phyloP scores from a whole-genome alignment of 1,140 invertebrate genomes.

The Bombus vancouverensis region DNA sequence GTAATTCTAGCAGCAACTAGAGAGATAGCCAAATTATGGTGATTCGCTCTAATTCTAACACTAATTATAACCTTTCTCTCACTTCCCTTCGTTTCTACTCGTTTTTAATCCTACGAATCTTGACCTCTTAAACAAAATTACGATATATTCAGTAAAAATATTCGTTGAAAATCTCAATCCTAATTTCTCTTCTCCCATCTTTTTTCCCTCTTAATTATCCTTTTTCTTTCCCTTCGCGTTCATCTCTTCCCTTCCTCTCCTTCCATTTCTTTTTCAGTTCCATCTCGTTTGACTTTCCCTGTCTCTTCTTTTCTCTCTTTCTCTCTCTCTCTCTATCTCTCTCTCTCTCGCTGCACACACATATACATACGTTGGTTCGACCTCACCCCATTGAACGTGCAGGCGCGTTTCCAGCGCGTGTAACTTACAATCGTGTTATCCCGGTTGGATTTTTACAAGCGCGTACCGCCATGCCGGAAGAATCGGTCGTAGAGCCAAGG shows the following conservation, averaged over 20 bases:
- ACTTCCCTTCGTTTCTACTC: not conserved
- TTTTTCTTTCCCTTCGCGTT: not conserved
- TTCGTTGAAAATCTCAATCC: not conserved
- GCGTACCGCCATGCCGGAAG: not conserved
- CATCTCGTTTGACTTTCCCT: not conserved
- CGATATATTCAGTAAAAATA: not conserved
- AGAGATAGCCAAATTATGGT: too few relatives aligned
- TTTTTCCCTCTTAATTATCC: not conserved
- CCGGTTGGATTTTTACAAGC: constrained; percentile 42
- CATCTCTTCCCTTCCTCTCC: not conserved
- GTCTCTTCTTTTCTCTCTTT: not conserved
- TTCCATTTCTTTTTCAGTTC: not conserved
- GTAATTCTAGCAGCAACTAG: too few relatives aligned
- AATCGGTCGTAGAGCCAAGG: constrained; percentile 36
- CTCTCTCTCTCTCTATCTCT: not conserved
- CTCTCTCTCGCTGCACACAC: not conserved
- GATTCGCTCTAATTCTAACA: too few relatives aligned
- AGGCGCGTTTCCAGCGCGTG: constrained; percentile 32
- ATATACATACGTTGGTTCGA: not conserved
- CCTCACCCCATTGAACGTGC: constrained; percentile 14
- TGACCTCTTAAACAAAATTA: not conserved
- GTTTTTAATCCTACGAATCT: not conserved
- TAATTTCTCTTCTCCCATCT: constrained; percentile 4
- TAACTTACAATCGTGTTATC: constrained; percentile 60
- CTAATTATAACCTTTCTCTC: too few relatives aligned